Evolutionary conservation across 2,888 invertebrate genomes (phyloP).

Genomic region (Melipona bicolor): DNA sequence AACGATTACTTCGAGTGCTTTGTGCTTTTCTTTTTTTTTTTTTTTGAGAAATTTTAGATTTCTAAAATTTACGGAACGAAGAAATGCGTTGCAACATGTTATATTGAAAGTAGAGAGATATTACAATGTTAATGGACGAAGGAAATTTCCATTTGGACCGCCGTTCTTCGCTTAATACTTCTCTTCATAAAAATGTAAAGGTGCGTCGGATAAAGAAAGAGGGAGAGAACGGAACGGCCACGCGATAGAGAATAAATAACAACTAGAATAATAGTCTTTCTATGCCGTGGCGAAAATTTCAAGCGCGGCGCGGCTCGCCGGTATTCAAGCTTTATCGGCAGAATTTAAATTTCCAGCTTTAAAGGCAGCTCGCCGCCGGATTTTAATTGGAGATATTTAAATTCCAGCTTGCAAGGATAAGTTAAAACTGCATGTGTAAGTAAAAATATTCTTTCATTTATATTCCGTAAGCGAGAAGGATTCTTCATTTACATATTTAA

Average conservation of each 20-base stretch:
- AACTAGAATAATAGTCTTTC: slow-evolving; percentile 14
- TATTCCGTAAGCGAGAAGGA: slow-evolving; percentile 16
- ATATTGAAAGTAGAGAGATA: too few relatives aligned
- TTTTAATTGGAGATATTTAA: slow-evolving; percentile 50
- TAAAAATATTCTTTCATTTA: slow-evolving; percentile 38
- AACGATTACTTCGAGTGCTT: too few relatives aligned
- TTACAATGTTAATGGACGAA: too few relatives aligned
- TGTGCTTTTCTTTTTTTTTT: too few relatives aligned
- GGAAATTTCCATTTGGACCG: too few relatives aligned
- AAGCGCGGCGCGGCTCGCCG: background rate
- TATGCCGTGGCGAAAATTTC: slow-evolving; percentile 21
- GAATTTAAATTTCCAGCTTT: slow-evolving; percentile 39
- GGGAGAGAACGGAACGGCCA: background rate
- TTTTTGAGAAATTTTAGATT: too few relatives aligned
- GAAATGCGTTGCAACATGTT: too few relatives aligned
- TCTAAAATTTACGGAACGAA: too few relatives aligned
- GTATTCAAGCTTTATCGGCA: slow-evolving; percentile 32
- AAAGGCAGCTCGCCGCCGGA: slow-evolving; percentile 10
- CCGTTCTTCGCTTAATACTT: too few relatives aligned
- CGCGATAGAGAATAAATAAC: background rate
- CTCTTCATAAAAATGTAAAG: too few relatives aligned
- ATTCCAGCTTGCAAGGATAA: slow-evolving; percentile 32
- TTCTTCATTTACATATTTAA: slow-evolving; percentile 41
- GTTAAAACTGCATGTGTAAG: slow-evolving; percentile 29
- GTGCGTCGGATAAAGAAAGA: too few relatives aligned